Base-by-base conservation (phyloP, 2,888 invertebrate genomes). In the Euspilapteryx auroguttella region DNA sequence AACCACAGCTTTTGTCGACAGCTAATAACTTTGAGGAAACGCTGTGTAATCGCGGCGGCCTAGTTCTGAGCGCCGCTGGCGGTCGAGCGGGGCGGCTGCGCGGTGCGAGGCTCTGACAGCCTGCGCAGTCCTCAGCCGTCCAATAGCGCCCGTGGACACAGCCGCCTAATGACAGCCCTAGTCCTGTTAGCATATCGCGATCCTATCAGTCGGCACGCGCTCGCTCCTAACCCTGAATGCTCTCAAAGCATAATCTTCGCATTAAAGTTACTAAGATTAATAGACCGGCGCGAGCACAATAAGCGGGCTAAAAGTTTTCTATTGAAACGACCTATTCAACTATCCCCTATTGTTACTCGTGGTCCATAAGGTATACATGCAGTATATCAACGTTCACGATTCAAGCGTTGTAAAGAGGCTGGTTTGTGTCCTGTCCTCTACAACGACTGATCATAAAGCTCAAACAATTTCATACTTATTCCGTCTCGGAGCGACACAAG, bases 1-100 rank as follows among this genome's bases (percentile, higher is more conserved):
- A 52, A 49, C 55, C 49, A 45, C 49, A 41, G 49, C 47, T 42
- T 55, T 52, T 47, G 53, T 52, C 42, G 56, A 52, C 50, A 42
- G 42, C 42, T 57, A 61, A 63, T 59, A 59, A 56, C 54, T 52
- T 56, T 42, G 42, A 52, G 53, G 54, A 55, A 59, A 57, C 54
- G 47, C 41, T 40, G 48, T 54, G 32, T 20, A 56, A 59, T 56
- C 52, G 43, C 40, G 24, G 36, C 48, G 57, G 42, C 56, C 64
- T 46, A 62, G 47, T 57, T 58, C n/a, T n/a, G n/a, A n/a, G n/a
- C n/a, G n/a, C n/a, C n/a, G n/a, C n/a, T n/a, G n/a, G n/a, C n/a
- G n/a, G 8, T 5, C 17, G 17, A 17, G 17, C 17, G 17, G 17
- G 17, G 8, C 5, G 5, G 15, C 12, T 12, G 12, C 13, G 21